These are phyloP conservation scores for Osedax frankpressi DNA, from an alignment of 2,888 invertebrate genomes.

Conservation along the genomic window DNA sequence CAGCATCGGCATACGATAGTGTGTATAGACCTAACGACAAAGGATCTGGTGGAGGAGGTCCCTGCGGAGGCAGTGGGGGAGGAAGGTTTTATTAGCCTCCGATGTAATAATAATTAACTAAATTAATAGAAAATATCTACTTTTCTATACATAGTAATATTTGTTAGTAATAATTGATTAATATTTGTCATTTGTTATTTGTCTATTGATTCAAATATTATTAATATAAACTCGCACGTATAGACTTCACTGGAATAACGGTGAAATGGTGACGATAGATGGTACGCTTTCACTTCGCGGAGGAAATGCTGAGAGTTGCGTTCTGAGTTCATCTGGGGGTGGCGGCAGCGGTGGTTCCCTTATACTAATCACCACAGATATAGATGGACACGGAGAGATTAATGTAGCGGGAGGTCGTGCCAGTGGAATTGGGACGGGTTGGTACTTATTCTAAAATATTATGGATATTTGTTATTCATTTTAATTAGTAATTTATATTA, in stretches of 20 bases:
- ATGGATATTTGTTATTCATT: too few relatives aligned
- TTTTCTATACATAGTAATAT: too few relatives aligned
- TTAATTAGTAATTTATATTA: too few relatives aligned
- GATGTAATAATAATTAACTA: too few relatives aligned
- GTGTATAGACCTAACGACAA: conserved; percentile 27
- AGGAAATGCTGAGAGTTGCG: conserved; percentile 26
- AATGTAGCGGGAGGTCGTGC: conserved; percentile 31
- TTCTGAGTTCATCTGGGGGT: conserved; percentile 29
- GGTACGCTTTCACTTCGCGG: conserved; percentile 31
- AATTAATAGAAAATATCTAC: too few relatives aligned
- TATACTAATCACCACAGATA: conserved; percentile 31
- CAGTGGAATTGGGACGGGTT: conserved; percentile 28
- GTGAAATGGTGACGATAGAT: conserved; percentile 32
- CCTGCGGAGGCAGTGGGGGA: conserved; percentile 31
- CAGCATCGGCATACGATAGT: conserved; percentile 30
- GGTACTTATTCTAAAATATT: too few relatives aligned
- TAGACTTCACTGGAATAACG: conserved; percentile 30
- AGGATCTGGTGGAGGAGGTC: conserved; percentile 34
- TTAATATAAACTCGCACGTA: too few relatives aligned
- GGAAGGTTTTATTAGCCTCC: too few relatives aligned
- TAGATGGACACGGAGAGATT: conserved; percentile 34
- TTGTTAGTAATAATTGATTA: too few relatives aligned
- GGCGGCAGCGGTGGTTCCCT: conserved; percentile 35
- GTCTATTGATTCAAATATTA: too few relatives aligned
- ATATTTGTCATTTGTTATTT: too few relatives aligned